A percentile compares a stretch with the other conserved stretches of the same genome.
Evolutionary conservation across 2,113 vertebrate species (phyloP).

Genomic region (Cranoglanis bouderius): DNA sequence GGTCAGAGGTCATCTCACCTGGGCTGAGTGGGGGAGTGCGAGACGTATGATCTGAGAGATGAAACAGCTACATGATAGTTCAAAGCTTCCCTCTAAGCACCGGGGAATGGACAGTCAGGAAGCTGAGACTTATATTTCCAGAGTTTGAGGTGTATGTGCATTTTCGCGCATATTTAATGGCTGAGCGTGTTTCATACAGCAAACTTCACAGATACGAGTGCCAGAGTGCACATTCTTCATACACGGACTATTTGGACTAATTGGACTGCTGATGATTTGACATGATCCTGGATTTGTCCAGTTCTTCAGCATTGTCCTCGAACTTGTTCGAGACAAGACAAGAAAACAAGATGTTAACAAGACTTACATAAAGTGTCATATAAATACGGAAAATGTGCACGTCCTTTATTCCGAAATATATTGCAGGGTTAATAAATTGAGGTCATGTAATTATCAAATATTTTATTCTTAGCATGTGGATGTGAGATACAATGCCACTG

Average conservation of each 20-base stretch:
- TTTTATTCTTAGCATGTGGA: not conserved
- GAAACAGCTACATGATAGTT: conserved; percentile 41
- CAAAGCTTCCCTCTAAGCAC: conserved; percentile 45
- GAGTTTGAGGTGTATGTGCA: not conserved
- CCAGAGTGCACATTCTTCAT: not conserved
- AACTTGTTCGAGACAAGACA: too few relatives aligned
- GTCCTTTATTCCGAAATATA: not conserved
- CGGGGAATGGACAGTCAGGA: conserved; percentile 3
- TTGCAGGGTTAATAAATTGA: not conserved
- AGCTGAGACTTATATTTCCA: not conserved
- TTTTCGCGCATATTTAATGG: not conserved
- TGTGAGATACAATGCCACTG: not conserved
- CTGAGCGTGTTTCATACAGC: not conserved
- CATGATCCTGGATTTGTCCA: not conserved
- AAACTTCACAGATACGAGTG: too few relatives aligned
- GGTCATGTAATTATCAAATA: not conserved
- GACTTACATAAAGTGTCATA: too few relatives aligned
- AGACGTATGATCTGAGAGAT: conserved; percentile 48
- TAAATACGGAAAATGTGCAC: too few relatives aligned
- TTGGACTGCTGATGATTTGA: not conserved
- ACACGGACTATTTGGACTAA: not conserved
- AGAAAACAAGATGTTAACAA: not conserved
- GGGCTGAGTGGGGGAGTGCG: conserved; percentile 45
- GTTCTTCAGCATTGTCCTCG: not conserved
- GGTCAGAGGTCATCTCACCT: conserved; percentile 50